phyloP scores from a whole-genome alignment of 1,140 invertebrate genomes.

The Drosophila burlai region DNA sequence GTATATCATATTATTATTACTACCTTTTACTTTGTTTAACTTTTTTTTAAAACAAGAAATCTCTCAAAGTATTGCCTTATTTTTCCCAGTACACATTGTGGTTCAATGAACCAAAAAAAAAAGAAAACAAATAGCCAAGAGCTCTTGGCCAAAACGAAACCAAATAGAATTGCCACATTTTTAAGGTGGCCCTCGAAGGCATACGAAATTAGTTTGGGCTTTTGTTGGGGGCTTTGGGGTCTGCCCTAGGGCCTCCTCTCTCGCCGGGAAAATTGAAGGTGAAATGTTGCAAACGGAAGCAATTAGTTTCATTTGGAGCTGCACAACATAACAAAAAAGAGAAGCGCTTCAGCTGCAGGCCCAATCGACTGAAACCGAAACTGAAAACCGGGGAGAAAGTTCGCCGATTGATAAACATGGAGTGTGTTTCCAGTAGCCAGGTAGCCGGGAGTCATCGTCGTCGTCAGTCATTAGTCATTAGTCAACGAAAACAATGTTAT shows the following conservation, averaged over 20 bases:
- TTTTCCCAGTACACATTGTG: constrained; percentile 1
- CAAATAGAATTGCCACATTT: constrained; percentile 66
- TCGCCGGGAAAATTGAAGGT: constrained; percentile 60
- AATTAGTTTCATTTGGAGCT: constrained; percentile 72
- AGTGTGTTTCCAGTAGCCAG: constrained; percentile 51
- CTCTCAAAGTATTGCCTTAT: not conserved
- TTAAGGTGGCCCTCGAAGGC: constrained; percentile 45
- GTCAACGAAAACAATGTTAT: constrained; percentile 34
- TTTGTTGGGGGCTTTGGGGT: constrained; percentile 13
- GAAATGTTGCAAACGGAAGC: constrained; percentile 76
- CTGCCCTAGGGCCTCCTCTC: constrained; percentile 1
- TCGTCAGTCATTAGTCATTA: constrained; percentile 29
- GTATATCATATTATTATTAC: not conserved
- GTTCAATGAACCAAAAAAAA: constrained; percentile 45
- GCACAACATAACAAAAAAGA: constrained; percentile 8
- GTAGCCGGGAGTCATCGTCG: constrained; percentile 7
- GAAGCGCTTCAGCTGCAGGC: constrained; percentile 28
- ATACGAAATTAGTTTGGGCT: constrained; percentile 55
- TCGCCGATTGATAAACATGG: constrained; percentile 67
- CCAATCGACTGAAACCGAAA: constrained; percentile 49
- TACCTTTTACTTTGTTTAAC: not conserved
- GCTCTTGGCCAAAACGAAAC: constrained; percentile 18
- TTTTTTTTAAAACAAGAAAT: not conserved
- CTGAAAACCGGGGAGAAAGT: constrained; percentile 61
- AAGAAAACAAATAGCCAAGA: constrained; percentile 13